A percentile compares a stretch with the other conserved stretches of the same genome.
Conservation (phyloP, 37 sponge, comb jelly and placozoan species). For the Agelas oroides region DNA sequence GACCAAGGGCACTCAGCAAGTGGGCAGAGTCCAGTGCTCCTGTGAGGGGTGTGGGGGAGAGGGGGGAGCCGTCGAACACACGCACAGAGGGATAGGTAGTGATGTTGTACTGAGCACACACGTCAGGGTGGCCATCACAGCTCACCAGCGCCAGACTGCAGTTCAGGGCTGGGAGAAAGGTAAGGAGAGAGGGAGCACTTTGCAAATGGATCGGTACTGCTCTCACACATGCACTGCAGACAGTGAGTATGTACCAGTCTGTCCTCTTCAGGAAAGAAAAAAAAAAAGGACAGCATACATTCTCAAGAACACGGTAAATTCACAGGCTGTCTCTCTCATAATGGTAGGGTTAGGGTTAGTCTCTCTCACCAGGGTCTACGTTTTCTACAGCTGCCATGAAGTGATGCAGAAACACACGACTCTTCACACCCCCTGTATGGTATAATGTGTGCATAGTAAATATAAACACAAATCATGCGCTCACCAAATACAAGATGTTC, state of each 20-base stretch:
- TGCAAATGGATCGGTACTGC: not conserved
- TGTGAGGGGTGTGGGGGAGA: not conserved
- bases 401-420: constrained; percentile 28
- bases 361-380: constrained; percentile 29
- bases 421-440: constrained; percentile 33
- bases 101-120: constrained; percentile 43
- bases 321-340: no score
- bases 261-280: no score
- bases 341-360: no score
- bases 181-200: no score
- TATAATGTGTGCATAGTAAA: no score
- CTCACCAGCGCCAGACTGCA: constrained; percentile 42
- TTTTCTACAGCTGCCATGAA: constrained; percentile 16
- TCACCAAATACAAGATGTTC: no score
- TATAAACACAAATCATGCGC: no score
- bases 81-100: constrained; percentile 61
- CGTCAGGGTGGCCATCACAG: constrained; percentile 70
- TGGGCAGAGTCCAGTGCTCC: constrained; percentile 43
- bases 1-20: constrained; percentile 39
- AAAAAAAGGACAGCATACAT: no score
- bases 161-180: not conserved
- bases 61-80: constrained; percentile 28
- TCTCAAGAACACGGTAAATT: no score
- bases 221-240: not conserved
- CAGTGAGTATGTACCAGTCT: no score